Conservation (phyloP, 2,113 vertebrate species). For the Vireo altiloquus region DNA sequence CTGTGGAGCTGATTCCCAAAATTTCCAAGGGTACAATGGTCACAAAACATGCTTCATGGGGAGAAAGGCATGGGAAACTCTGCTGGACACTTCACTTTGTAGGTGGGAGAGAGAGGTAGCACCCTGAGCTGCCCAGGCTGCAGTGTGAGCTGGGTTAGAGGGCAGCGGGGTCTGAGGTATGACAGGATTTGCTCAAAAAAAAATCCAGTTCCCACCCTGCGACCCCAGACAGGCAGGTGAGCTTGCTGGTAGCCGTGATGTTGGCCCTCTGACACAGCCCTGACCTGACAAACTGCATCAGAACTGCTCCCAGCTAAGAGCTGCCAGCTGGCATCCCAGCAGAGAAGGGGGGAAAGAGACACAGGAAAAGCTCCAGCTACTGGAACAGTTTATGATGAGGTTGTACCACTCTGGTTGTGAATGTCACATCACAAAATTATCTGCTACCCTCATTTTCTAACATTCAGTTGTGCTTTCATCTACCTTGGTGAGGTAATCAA, state of each 20-base stretch:
- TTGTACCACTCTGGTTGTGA: not conserved
- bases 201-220: not conserved
- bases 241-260: not conserved
- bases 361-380: not conserved
- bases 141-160: not conserved
- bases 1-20: not conserved
- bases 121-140: not conserved
- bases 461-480: not conserved
- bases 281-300: not conserved
- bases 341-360: not conserved
- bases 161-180: not conserved
- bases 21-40: not conserved
- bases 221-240: not conserved
- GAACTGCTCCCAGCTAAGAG: not conserved
- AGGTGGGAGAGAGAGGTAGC: not conserved
- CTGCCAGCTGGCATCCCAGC: not conserved
- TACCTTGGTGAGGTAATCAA: not conserved
- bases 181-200: not conserved
- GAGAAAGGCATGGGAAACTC: not conserved
- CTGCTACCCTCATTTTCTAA: not conserved
- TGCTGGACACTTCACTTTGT: not conserved
- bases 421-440: not conserved
- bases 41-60: not conserved
- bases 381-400: not conserved
- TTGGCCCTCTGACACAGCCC: not conserved